phyloP scores from a whole-genome alignment of 1,140 invertebrate genomes.

The Yoshiicerus persimilis region DNA sequence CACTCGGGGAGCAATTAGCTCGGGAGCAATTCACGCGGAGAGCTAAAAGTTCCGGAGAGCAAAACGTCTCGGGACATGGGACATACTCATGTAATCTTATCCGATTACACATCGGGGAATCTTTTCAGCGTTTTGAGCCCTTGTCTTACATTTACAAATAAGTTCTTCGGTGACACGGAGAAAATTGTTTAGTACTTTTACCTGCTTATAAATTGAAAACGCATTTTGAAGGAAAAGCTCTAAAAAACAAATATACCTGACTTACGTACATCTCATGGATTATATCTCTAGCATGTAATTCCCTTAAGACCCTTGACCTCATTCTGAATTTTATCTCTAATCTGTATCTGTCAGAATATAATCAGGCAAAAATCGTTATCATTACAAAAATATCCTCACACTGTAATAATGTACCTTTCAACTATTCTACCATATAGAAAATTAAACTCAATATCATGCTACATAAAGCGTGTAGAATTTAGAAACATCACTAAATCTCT shows the following conservation, averaged over 20 bases:
- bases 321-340: neutral
- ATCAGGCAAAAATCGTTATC: neutral
- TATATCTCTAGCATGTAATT: neutral
- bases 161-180: no score
- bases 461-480: neutral
- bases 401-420: neutral
- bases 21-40: no score
- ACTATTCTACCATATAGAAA: neutral
- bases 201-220: neutral
- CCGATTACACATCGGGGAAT: no score
- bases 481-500: no score
- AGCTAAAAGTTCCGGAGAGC: no score
- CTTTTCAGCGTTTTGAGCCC: no score
- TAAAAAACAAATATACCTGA: constrained; percentile 21
- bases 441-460: neutral
- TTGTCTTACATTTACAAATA: no score
- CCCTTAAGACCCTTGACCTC: neutral
- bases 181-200: neutral
- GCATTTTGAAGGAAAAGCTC: neutral
- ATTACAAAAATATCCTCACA: neutral
- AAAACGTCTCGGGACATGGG: no score
- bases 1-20: no score
- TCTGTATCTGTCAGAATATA: neutral
- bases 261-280: constrained; percentile 22
- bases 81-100: no score